Percentiles rank a stretch among this genome's conserved stretches.
These are phyloP conservation scores for Dendrolimus houi DNA, from an alignment of 2,888 invertebrate genomes.

Conservation along the genomic window DNA sequence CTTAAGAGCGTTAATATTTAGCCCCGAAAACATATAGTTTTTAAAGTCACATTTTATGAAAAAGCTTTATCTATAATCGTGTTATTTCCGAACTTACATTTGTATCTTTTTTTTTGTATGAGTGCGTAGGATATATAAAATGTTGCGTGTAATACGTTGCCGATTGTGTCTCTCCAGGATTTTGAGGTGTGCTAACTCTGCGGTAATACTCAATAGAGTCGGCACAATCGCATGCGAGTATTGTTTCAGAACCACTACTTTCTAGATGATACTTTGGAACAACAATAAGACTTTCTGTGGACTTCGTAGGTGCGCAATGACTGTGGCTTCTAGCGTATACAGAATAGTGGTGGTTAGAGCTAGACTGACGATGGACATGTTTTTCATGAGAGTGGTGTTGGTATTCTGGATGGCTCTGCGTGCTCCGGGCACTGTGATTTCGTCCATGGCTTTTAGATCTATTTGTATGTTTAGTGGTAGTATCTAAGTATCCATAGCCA, in stretches of 20 bases:
- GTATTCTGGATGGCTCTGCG: constrained; percentile 72
- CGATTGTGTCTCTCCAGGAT: constrained; percentile 45
- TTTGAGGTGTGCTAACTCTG: constrained; percentile 42
- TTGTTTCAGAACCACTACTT: constrained; percentile 79
- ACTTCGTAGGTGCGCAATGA: constrained; percentile 82
- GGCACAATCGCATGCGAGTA: constrained; percentile 83
- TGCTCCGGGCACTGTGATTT: constrained; percentile 76
- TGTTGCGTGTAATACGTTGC: constrained; percentile 61
- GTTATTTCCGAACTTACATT: constrained; percentile 83
- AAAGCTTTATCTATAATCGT: constrained; percentile 59
- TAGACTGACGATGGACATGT: constrained; percentile 63
- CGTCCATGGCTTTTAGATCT: constrained; percentile 67
- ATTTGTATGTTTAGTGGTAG: constrained; percentile 58
- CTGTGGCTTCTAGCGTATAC: constrained; percentile 68
- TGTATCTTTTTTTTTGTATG: constrained; percentile 70
- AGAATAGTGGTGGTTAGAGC: constrained; percentile 57
- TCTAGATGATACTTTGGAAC: constrained; percentile 79
- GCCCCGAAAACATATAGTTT: too few relatives aligned
- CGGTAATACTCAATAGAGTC: constrained; percentile 65
- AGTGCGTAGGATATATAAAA: constrained; percentile 66
- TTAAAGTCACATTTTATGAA: too few relatives aligned
- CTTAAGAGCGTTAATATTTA: too few relatives aligned
- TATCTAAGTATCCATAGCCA: constrained; percentile 89
- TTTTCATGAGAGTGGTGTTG: constrained; percentile 55
- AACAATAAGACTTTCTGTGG: constrained; percentile 86